Evolutionary conservation across 2,888 invertebrate genomes (phyloP).

Genomic region (Mimachlamys varia): DNA sequence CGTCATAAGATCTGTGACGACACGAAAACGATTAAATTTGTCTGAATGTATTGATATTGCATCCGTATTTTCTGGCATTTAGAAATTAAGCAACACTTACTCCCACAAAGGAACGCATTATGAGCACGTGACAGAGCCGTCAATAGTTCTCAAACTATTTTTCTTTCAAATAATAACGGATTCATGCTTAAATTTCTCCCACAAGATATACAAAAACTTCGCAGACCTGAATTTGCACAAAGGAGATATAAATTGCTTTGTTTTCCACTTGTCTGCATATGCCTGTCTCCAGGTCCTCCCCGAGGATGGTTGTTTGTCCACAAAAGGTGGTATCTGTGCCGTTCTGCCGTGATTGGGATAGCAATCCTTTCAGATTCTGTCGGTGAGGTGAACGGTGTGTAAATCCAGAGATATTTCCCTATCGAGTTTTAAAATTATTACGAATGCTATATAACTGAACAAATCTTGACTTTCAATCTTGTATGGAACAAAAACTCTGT

Average conservation of each 20-base stretch:
- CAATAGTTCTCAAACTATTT: neutral
- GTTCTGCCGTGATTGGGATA: neutral
- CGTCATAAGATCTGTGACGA: neutral
- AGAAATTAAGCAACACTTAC: neutral
- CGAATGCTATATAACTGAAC: neutral
- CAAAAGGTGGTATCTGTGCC: neutral
- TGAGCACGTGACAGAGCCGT: neutral
- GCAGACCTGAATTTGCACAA: neutral
- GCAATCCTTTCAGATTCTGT: neutral
- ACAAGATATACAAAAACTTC: neutral
- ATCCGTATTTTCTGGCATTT: neutral
- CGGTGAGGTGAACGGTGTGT: neutral
- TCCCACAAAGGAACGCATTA: neutral
- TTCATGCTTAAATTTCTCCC: neutral
- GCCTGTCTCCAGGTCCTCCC: neutral
- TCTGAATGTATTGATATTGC: neutral
- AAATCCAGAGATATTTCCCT: neutral
- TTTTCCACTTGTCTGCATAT: conserved; percentile 1
- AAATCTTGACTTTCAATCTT: neutral
- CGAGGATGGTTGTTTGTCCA: neutral
- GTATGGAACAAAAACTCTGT: neutral
- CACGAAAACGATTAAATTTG: neutral
- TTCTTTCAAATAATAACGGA: neutral
- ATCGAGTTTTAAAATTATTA: neutral
- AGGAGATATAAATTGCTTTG: neutral